A percentile compares a stretch with the other conserved stretches of the same genome.
Conservation (phyloP, 2,113 vertebrate genomes). For the Hypanus sabinus region DNA sequence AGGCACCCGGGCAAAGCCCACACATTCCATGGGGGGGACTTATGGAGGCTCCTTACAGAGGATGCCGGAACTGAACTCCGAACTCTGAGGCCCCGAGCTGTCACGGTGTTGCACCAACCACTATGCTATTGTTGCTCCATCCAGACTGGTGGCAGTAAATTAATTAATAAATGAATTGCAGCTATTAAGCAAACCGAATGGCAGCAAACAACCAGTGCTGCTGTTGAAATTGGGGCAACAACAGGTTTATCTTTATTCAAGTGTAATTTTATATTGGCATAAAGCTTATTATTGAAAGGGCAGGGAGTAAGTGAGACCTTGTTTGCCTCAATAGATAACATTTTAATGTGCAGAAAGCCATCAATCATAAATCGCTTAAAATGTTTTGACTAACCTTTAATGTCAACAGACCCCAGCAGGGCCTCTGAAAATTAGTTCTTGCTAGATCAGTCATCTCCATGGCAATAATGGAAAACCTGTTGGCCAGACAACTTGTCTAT, state of each 20-base stretch:
- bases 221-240: not conserved
- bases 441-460: constrained; percentile 25
- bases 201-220: not conserved
- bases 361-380: constrained; percentile 4
- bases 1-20: too few species aligned
- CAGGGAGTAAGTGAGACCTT: not conserved
- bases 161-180: not conserved
- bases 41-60: too few species aligned
- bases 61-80: too few species aligned
- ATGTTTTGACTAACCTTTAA: constrained; percentile 29
- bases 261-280: not conserved
- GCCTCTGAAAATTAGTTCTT: constrained; percentile 16
- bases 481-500: not conserved
- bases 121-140: not conserved
- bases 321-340: constrained; percentile 16
- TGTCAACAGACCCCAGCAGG: constrained; percentile 25
- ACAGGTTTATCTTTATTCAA: not conserved
- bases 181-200: not conserved
- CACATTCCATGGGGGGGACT: too few species aligned
- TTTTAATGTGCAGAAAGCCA: constrained; percentile 21
- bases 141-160: not conserved
- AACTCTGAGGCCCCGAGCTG: too few species aligned
- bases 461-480: not conserved
- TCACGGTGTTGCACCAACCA: too few species aligned
- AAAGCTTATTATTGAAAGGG: constrained; percentile 2